A percentile compares a stretch with the other conserved stretches of the same genome.
These are phyloP conservation scores for Otis tarda DNA, from an alignment of 2,113 vertebrate genomes.

Conservation along the genomic window DNA sequence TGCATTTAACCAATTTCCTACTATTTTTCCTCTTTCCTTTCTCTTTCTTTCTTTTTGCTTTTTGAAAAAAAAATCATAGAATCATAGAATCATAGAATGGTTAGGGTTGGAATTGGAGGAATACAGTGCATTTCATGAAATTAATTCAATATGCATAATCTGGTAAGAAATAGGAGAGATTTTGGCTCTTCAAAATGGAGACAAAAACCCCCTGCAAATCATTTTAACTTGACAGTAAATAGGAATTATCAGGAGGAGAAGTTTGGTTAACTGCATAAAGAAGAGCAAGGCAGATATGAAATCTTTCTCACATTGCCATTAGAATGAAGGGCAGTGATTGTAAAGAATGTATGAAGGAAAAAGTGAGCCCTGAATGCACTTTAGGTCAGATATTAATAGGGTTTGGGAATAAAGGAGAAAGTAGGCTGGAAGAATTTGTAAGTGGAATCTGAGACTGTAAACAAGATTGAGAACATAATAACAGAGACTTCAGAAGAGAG, in stretches of 20 bases:
- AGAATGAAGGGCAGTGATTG: neutral
- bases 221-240: neutral
- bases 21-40: neutral
- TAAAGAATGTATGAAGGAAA: neutral
- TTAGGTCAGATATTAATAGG: constrained; percentile 12
- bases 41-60: neutral
- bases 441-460: neutral
- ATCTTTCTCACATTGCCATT: neutral
- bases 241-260: neutral
- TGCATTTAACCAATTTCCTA: neutral
- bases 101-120: neutral
- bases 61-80: neutral
- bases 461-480: neutral
- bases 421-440: neutral
- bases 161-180: neutral
- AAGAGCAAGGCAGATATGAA: neutral
- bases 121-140: neutral
- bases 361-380: neutral
- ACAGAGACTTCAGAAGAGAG: neutral
- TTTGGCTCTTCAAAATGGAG: neutral
- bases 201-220: neutral
- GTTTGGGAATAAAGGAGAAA: constrained; percentile 23
- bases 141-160: neutral
- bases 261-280: neutral
- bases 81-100: too few relatives aligned